These are phyloP conservation scores for Psettodes erumei DNA, from an alignment of 2,113 vertebrate genomes.

Conservation along the genomic window DNA sequence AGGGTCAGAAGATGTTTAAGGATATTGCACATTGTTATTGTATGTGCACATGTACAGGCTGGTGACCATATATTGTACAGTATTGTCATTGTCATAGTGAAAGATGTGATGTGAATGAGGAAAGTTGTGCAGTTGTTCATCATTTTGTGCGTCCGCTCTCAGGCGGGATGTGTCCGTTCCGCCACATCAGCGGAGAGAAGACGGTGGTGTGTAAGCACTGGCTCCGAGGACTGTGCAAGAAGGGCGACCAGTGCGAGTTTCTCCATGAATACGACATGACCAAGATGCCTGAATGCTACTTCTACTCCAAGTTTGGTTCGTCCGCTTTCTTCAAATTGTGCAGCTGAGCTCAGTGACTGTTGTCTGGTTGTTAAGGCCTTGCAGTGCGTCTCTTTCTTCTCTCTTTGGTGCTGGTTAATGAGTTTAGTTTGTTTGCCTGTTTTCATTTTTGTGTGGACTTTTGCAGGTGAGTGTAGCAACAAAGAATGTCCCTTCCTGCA, in stretches of 20 bases:
- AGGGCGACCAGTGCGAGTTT: constrained; percentile 99
- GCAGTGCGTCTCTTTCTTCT: background rate
- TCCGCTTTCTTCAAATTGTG: constrained; percentile 6
- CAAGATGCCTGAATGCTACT: constrained; percentile 99
- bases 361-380: background rate
- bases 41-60: too few species aligned
- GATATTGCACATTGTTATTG: too few species aligned
- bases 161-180: constrained; percentile 98
- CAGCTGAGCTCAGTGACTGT: background rate
- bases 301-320: constrained; percentile 99
- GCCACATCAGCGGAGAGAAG: constrained; percentile 99
- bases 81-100: too few species aligned
- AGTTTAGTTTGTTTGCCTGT: background rate
- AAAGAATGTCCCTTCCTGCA: constrained; percentile 99
- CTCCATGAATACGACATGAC: constrained; percentile 99
- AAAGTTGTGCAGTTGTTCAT: background rate
- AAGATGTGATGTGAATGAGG: too few species aligned
- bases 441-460: background rate
- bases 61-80: too few species aligned
- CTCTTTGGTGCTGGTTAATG: background rate
- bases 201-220: constrained; percentile 99
- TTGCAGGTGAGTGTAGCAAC: constrained; percentile 97
- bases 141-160: background rate
- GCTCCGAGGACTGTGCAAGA: constrained; percentile 98
- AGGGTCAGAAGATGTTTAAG: too few species aligned